Base-by-base conservation (phyloP, 2,888 invertebrate genomes). In the Aleiodes alternator region DNA sequence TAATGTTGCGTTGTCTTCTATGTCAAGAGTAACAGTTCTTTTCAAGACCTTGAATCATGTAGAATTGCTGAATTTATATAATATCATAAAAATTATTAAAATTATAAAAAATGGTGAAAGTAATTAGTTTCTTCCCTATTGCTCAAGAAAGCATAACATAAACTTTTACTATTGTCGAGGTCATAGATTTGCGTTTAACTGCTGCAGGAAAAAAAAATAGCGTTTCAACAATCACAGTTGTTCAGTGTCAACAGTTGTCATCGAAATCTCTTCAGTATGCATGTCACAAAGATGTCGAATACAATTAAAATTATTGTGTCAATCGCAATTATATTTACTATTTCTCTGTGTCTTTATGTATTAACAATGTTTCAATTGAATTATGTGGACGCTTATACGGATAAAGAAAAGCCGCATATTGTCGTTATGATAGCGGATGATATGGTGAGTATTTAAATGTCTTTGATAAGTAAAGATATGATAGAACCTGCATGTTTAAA, bases 351-450 rank as follows among this genome's bases (percentile, higher is more conserved):
- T 56, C 56, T 71, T 48, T 71, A 48, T 11, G 29, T 75, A 16
- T 61, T 66, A 5, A 56, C 50, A 14, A 61, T 23, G 12, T 48
- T 56, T 29, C 66, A 23, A 50, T 34, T 50, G 48, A 43, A 57
- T 31, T 57, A 69, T 61, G 43, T 23, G 4, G 23, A 64, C 1
- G 48, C 53, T 7, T 16, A n/a, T 3, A 51, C 29, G 11, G 38
- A 74, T 61, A 38, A 23, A 53, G 61, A 51, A 9, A 48, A 3
- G 14, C 92, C 92, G 4, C 87, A 92, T 78, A 91, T 92, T 69
- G 83, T 92, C 51, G 88, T 92, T 61, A 91, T 92, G 59, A 84
- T 92, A 5, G 91, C 91, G 23, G 92, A 92, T 87, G 92, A 92
- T 84, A 81, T 92, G 85, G 92, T 91, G 85, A 88, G 89, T 61